phyloP scores from a whole-genome alignment of 53 echinoderm and acorn worm species.

The Patiria pectinifera region DNA sequence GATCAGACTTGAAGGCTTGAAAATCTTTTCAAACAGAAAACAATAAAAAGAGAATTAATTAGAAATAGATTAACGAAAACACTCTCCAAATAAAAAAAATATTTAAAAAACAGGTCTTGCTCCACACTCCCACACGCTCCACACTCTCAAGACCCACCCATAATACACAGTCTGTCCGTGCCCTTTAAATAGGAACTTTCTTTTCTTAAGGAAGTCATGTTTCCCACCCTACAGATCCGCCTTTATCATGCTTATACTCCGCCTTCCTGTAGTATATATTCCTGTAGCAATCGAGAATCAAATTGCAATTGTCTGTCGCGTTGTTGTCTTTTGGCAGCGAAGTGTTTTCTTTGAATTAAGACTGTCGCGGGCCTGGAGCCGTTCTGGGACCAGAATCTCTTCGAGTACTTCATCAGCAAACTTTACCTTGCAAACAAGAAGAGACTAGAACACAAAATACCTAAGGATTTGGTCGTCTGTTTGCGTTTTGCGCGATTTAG shows the following conservation, averaged over 20 bases:
- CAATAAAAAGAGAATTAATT: no score
- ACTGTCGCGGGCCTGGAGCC: background rate
- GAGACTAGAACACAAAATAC: background rate
- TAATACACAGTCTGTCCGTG: no score
- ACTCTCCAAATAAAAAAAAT: no score
- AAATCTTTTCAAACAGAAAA: no score
- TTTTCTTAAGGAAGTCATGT: background rate
- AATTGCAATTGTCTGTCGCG: background rate
- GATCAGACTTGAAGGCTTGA: no score
- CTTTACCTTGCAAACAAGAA: slow-evolving; percentile 19
- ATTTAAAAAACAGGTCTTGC: no score
- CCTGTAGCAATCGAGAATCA: background rate
- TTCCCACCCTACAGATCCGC: background rate
- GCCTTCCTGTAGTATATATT: background rate
- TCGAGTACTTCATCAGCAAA: background rate
- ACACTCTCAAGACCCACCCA: no score
- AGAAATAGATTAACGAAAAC: no score
- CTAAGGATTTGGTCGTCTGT: background rate
- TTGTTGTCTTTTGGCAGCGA: slow-evolving; percentile 8
- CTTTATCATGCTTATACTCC: background rate
- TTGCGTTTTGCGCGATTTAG: slow-evolving; percentile 14
- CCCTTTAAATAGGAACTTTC: no score
- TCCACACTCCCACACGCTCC: no score
- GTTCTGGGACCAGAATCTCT: background rate
- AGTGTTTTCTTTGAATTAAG: slow-evolving; percentile 35